Base-by-base conservation (phyloP, 2,888 invertebrate species). In the Platycheirus albimanus region DNA sequence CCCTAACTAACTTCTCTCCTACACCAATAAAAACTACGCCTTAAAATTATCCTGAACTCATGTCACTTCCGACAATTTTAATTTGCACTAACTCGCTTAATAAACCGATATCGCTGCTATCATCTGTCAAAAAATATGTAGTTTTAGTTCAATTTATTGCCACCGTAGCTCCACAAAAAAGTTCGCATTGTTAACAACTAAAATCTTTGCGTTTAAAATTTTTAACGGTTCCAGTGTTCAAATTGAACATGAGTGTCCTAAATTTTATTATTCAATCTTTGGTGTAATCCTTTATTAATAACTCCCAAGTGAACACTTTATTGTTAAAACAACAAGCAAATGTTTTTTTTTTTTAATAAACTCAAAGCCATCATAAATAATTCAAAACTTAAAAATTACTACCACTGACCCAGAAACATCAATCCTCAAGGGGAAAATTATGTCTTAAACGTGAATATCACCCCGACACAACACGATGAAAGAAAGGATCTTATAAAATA, bases 381-480 rank as follows among this genome's bases (percentile, higher is more conserved):
- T 70, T 54, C 56, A 64, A 61, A 30, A 28, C 15, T 8, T n/a
- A 10, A 30, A 45, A 45, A n/a, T n/a, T 20, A 30, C 38, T 8
- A 63, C 30, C 20, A 45, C 51, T 70, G 76, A 76, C 80, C 70
- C 19, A 70, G 51, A 64, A 58, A 19, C 13, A 24, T 20, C 30
- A 33, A 38, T 58, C 77, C 81, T 17, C 81, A 8, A 24, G 72
- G 72, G 72, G 66, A 20, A 77, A 72, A 77, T 77, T 78, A 83
- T 43, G 30, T 52, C 61, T 33, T 38, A n/a, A 19, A 43, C 49
- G 17, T 24, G 13, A 41, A 52, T 17, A 71, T 70, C 75, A 51
- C 38, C 36, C 54, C 45, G n/a, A 63, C 10, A 49, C 3, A 10
- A 19, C 45, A 7, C 19, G 20, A 8, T 8, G n/a, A 41, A 43